Conservation (phyloP, 1,140 invertebrate species). For the Leguminivora glycinivorella region DNA sequence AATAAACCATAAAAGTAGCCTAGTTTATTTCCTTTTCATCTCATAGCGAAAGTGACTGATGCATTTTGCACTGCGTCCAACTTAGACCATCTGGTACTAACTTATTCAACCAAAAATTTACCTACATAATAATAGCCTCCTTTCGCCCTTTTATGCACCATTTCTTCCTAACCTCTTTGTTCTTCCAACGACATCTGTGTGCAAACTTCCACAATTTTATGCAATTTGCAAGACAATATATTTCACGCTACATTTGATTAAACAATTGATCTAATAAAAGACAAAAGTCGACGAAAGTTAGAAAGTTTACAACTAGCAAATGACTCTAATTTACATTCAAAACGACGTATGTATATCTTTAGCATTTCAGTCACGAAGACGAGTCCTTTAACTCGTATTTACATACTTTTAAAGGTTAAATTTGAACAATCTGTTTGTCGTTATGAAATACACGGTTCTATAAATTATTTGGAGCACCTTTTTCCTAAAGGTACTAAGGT, state of each 20-base stretch:
- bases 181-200: not conserved
- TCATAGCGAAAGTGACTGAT: too few species aligned
- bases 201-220: not conserved
- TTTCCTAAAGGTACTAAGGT: too few species aligned
- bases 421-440: too few species aligned
- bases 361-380: too few species aligned
- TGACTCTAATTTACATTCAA: not conserved
- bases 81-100: not conserved
- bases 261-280: constrained; percentile 11
- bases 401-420: too few species aligned
- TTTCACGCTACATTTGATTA: not conserved
- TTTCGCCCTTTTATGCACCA: not conserved
- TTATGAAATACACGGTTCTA: too few species aligned
- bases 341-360: not conserved
- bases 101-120: not conserved
- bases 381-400: too few species aligned
- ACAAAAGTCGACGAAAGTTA: not conserved
- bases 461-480: too few species aligned
- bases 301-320: not conserved
- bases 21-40: too few species aligned
- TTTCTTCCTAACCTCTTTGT: not conserved
- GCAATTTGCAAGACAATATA: not conserved
- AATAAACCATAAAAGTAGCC: too few species aligned
- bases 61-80: too few species aligned
- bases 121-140: not conserved